Evolutionary conservation across 2,113 vertebrate species (phyloP), one percentile per base, ranked within the genome.

Genomic region (Otus sunia): DNA sequence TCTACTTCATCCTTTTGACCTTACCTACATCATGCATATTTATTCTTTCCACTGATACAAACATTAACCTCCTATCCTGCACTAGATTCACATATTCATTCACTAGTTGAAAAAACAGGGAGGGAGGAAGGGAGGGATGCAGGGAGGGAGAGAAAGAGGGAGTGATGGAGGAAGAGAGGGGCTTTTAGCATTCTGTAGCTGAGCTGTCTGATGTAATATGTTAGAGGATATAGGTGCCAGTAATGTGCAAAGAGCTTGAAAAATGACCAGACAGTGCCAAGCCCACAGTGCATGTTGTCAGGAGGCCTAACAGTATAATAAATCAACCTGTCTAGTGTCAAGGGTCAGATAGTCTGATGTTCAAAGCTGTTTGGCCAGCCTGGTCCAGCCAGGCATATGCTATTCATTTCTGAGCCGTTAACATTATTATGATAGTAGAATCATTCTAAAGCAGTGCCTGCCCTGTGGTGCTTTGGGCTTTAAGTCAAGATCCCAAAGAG

Each of bases 281-380:
- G 83, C 94, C 92, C 76, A 58, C 50, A 27, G 52, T 71, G 86
- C 45, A 15, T 45, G 72, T 88, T 98, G 95, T 97, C 96, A 96
- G 90, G 94, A 60, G 75, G 8, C 15, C 92, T 81, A 63, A 97
- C 90, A 86, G 97, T 96, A 81, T 95, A 92, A 98, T 98, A 98
- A 96, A 97, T 98, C 98, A 97, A 95, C 96, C 96, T 97, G 92
- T 78, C 96, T 94, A n/a, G 10, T 83, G 94, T 95, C 96, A 97
- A 80, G 94, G 97, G 97, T 98, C 97, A 92, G 63, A 60, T 37
- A n/a, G 32, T 93, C 82, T 21, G 73, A 96, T 84, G 94, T 73
- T 94, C 88, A 92, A 78, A 92, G 88, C 73, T 68, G 41, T 95
- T 87, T 91, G 94, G 87, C 93, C 92, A 94, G 92, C 94, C 86